phyloP scores from a whole-genome alignment of 2,888 invertebrate genomes.

The Sthenelais limicola region DNA sequence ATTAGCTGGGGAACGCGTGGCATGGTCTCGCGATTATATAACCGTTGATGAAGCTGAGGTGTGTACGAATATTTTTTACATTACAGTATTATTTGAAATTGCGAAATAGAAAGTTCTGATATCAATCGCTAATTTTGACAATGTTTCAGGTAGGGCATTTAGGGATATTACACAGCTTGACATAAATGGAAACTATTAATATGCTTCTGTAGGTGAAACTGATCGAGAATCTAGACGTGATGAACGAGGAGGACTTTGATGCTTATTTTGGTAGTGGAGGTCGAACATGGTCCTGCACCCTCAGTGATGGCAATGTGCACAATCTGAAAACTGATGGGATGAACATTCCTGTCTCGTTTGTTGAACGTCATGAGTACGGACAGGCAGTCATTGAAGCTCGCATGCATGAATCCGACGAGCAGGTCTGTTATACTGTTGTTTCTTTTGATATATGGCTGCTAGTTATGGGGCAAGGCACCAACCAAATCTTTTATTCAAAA shows the following conservation, averaged over 20 bases:
- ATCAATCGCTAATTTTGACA: too few relatives aligned
- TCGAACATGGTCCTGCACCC: constrained; percentile 55
- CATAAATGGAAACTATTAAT: too few relatives aligned
- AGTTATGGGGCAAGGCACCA: too few relatives aligned
- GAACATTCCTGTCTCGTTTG: constrained; percentile 61
- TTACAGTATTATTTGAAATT: neutral
- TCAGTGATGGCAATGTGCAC: constrained; percentile 65
- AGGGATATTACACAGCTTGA: too few relatives aligned
- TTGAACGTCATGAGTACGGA: constrained; percentile 65
- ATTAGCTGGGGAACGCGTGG: constrained; percentile 65
- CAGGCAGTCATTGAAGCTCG: constrained; percentile 61
- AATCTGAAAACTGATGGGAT: constrained; percentile 60
- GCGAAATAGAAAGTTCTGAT: too few relatives aligned
- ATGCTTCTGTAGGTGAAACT: constrained; percentile 36
- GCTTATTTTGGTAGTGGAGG: constrained; percentile 50
- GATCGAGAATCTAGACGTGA: constrained; percentile 42
- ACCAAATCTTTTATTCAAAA: too few relatives aligned
- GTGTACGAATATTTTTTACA: constrained; percentile 23
- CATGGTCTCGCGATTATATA: constrained; percentile 67
- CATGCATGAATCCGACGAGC: constrained; percentile 67
- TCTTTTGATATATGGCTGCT: too few relatives aligned
- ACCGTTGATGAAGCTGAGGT: constrained; percentile 71
- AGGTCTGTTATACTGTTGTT: too few relatives aligned
- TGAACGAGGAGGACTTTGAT: constrained; percentile 61
- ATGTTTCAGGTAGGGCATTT: too few relatives aligned